These are phyloP conservation scores for Lacerta bilineata DNA, from an alignment of 2,797 vertebrate species.

Conservation along the genomic window DNA sequence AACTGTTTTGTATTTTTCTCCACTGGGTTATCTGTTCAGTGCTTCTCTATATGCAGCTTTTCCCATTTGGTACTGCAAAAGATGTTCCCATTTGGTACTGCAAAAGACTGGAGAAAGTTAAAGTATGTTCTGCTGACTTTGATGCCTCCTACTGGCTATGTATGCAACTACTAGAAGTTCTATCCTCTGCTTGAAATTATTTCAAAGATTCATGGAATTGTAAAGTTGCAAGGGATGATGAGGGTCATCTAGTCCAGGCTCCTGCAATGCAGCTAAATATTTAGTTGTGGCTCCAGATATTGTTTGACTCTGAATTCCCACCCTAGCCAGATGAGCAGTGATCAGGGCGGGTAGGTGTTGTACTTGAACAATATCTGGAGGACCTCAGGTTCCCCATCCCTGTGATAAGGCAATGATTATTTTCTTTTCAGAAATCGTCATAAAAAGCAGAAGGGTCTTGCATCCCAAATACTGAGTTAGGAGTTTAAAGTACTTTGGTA, in stretches of 20 bases:
- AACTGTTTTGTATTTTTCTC: neutral
- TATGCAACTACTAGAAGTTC: neutral
- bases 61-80: neutral
- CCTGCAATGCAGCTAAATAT: neutral
- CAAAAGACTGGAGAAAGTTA: neutral
- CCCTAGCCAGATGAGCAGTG: too few species aligned
- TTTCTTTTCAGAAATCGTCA: too few species aligned
- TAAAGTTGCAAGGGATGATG: too few species aligned
- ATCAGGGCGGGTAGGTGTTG: too few species aligned
- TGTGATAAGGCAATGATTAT: too few species aligned
- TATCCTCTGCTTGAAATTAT: neutral
- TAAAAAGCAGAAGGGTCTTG: too few species aligned
- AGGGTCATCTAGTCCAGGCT: too few species aligned
- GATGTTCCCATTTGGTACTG: neutral
- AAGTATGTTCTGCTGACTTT: constrained; percentile 3
- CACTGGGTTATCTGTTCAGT: neutral
- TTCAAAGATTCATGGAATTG: neutral
- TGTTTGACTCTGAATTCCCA: neutral
- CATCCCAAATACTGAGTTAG: too few species aligned
- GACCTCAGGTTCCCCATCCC: too few species aligned
- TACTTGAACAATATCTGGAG: too few species aligned
- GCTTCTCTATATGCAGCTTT: neutral
- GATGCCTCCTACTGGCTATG: constrained; percentile 11
- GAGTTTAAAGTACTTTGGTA: too few species aligned
- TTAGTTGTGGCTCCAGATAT: neutral